Evolutionary conservation across 2,113 vertebrate genomes (phyloP).

Genomic region (Lethenteron camtschaticum): DNA sequence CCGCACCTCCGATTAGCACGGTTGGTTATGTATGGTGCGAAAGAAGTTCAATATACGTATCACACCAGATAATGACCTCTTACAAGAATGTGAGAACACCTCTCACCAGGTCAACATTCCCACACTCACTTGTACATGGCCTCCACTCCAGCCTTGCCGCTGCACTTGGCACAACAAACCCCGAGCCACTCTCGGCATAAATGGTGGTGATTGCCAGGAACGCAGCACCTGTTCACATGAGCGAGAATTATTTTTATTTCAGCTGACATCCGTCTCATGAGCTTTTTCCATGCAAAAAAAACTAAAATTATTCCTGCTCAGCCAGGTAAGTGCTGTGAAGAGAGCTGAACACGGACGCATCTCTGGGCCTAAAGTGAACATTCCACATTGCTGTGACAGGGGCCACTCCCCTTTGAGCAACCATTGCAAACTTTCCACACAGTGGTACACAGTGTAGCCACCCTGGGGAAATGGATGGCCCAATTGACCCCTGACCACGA

Average conservation of each 20-base stretch:
- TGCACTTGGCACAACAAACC: slow-evolving; percentile 63
- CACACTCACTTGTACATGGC: slow-evolving; percentile 54
- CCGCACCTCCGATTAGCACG: background rate
- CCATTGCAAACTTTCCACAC: too few relatives aligned
- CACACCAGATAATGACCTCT: too few relatives aligned
- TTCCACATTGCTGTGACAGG: background rate
- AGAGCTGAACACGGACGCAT: background rate
- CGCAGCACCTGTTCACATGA: slow-evolving; percentile 35
- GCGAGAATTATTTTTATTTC: slow-evolving; percentile 8
- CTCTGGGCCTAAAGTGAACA: background rate
- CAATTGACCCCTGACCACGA: too few relatives aligned
- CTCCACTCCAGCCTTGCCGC: slow-evolving; percentile 85
- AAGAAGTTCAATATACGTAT: background rate
- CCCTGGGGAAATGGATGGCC: too few relatives aligned
- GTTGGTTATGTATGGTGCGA: background rate
- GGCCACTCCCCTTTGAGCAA: background rate
- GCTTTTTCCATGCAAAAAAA: background rate
- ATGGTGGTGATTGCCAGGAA: slow-evolving; percentile 82
- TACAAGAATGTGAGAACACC: background rate
- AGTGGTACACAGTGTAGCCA: too few relatives aligned
- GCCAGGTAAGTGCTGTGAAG: background rate
- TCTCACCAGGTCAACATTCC: background rate
- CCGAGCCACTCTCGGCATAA: slow-evolving; percentile 74
- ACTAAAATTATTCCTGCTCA: background rate
- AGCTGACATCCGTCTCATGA: background rate